phyloP scores from a whole-genome alignment of 2,888 invertebrate species.

The Drosophila prolongata region DNA sequence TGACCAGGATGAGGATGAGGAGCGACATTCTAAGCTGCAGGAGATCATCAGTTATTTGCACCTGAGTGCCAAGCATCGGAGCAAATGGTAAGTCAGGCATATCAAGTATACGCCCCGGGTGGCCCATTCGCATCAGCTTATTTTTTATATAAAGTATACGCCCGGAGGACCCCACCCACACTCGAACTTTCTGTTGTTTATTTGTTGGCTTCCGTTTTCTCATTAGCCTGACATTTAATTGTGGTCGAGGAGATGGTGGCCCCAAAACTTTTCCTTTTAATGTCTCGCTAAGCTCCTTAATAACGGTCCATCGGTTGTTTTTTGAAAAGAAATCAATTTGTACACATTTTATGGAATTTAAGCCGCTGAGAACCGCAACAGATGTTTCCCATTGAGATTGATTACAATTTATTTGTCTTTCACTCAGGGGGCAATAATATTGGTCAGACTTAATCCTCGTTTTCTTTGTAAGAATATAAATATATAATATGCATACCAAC shows the following conservation, averaged over 20 bases:
- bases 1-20: slow-evolving; percentile 60
- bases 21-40: slow-evolving; percentile 72
- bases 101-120: slow-evolving; percentile 18
- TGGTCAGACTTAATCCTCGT: background rate
- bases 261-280: slow-evolving; percentile 31
- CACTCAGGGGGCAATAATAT: background rate
- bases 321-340: slow-evolving; percentile 33
- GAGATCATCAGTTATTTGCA: slow-evolving; percentile 79
- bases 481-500: too few relatives aligned
- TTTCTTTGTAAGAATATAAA: too few relatives aligned
- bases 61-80: slow-evolving; percentile 62
- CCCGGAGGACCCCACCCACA: background rate
- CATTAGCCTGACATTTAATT: slow-evolving; percentile 36
- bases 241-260: slow-evolving; percentile 11
- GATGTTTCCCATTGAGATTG: slow-evolving; percentile 21
- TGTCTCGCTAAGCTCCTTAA: slow-evolving; percentile 21
- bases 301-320: slow-evolving; percentile 22
- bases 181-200: slow-evolving; percentile 1
- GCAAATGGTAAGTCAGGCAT: slow-evolving; percentile 65
- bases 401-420: slow-evolving; percentile 34
- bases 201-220: slow-evolving; percentile 9
- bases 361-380: slow-evolving; percentile 31
- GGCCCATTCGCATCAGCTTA: background rate
- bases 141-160: slow-evolving; percentile 19
- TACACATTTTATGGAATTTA: slow-evolving; percentile 22